Evolutionary conservation across 1,140 invertebrate species (phyloP), one percentile per base, ranked within the genome.

Genomic region (Meteorus sp.): DNA sequence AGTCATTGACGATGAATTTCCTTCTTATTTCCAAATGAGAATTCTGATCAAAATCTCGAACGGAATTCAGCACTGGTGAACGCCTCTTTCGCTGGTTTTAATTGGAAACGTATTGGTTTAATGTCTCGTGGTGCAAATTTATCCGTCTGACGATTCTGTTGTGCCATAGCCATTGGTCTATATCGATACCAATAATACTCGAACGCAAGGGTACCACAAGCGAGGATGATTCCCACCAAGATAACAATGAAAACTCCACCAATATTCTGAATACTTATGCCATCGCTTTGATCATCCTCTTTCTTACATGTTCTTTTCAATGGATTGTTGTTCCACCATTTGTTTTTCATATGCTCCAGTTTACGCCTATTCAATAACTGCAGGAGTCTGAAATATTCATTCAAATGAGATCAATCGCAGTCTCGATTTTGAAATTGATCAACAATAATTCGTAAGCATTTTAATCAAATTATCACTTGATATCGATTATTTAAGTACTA

Each of bases 181-280:
- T 88, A 89, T 43, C 89, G 88, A 72, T 95, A 97, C 86, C 92
- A 97, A 88, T 93, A 97, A 69, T 97, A 98, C 77, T 99, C 96
- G 39, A 95, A 88, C 0, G 88, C 89, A n/a, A 98, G 79, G 0
- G 94, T 97, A 22, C 97, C 77, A 65, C 94, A 93, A 7, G 95
- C 93, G 67, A 97, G 81, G 0, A 89, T 90, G 37, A 97, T 96
- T 0, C 95, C 95, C 47, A 95, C 92, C 65, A 97, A 94, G 62
- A 97, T 96, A 0, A 97, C 92, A 41, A 98, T 95, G 70, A 98
- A 99, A 0, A 98, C 95, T 0, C 96, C 96, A 35, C 96, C 94
- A 60, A 98, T 99, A 73, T 98, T 98, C 64, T 95, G 87, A 62
- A 99, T 97, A 56, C 93, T 95, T 68, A 99, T 99, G 31, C 96